A percentile compares a stretch with the other conserved stretches of the same genome.
These are phyloP conservation scores for Tromatobia lineatoria DNA, from an alignment of 2,888 invertebrate genomes.

Conservation along the genomic window DNA sequence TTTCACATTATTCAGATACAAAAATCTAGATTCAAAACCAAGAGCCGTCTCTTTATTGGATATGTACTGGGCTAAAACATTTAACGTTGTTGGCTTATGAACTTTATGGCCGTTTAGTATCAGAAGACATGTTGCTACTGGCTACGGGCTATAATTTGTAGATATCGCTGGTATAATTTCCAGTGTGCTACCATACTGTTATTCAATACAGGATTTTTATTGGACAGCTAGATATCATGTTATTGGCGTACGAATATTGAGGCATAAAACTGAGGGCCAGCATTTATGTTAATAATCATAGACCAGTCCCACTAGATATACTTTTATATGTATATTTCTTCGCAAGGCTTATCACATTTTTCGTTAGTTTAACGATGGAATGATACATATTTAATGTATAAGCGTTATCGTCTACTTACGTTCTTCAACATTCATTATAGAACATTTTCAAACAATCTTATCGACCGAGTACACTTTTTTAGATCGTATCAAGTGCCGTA, in stretches of 20 bases:
- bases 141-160: neutral
- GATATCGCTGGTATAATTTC: neutral
- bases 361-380: neutral
- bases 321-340: constrained; percentile 14
- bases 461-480: constrained; percentile 30
- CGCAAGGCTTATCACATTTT: neutral
- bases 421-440: constrained; percentile 29
- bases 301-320: neutral
- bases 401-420: constrained; percentile 40
- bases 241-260: neutral
- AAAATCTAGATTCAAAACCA: neutral
- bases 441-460: constrained; percentile 47
- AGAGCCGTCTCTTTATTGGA: neutral
- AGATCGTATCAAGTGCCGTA: constrained; percentile 27
- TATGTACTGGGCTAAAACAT: neutral
- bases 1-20: neutral
- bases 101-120: neutral
- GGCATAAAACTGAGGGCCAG: neutral
- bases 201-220: neutral
- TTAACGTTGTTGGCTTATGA: neutral
- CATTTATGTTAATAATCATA: neutral
- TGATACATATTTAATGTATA: constrained; percentile 26
- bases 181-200: neutral
- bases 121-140: neutral
- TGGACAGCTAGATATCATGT: neutral